A percentile compares a stretch with the other conserved stretches of the same genome.
phyloP scores from a whole-genome alignment of 2,888 invertebrate genomes.

The Theodoxus fluviatilis region DNA sequence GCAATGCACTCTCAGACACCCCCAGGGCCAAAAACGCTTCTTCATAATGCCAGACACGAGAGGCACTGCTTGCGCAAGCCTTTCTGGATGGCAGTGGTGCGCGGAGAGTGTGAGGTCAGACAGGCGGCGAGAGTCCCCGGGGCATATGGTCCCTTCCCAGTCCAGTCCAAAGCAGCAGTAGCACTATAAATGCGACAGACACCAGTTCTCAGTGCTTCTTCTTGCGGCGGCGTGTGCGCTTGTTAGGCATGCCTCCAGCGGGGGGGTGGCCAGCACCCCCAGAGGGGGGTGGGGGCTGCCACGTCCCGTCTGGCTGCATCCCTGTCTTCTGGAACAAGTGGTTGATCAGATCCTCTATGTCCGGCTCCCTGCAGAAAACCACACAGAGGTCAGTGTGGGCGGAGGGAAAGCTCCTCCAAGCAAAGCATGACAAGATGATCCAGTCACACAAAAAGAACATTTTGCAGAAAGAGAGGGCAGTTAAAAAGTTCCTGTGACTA shows the following conservation, averaged over 20 bases:
- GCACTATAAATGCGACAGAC: no score
- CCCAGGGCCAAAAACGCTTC: no score
- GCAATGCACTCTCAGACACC: no score
- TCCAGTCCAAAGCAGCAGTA: no score
- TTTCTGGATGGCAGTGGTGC: no score
- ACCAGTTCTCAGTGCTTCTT: conserved; percentile 54
- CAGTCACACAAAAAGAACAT: not conserved
- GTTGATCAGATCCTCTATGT: conserved; percentile 83
- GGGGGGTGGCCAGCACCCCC: conserved; percentile 31
- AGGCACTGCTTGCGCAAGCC: no score
- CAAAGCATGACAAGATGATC: no score
- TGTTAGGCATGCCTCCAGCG: conserved; percentile 34
- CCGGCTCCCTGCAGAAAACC: conserved; percentile 71
- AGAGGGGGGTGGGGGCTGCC: conserved; percentile 35
- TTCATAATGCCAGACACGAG: no score
- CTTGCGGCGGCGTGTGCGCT: conserved; percentile 44
- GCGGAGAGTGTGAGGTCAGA: no score
- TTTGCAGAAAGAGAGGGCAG: not conserved
- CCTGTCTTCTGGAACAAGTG: conserved; percentile 77
- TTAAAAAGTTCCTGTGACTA: not conserved
- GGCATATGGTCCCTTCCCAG: no score
- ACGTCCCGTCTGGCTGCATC: conserved; percentile 44
- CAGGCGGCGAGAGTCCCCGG: no score
- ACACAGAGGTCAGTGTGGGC: not conserved
- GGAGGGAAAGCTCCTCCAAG: no score